A percentile compares a stretch with the other conserved stretches of the same genome.
Conservation (phyloP, 2,113 vertebrate genomes). For the Progne subis region DNA sequence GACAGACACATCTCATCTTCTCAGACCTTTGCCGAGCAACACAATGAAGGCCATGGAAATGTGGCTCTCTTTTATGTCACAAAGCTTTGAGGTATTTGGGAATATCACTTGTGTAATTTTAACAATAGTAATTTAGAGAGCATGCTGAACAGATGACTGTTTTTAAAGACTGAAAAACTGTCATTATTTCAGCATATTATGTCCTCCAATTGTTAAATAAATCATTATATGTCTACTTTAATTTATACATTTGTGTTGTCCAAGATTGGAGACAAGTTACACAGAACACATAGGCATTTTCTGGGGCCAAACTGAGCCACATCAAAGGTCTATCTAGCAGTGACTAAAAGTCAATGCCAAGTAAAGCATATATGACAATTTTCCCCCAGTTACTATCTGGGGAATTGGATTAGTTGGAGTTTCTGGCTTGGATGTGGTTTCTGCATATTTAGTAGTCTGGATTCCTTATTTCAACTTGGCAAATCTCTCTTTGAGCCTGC, state of each 20-base stretch:
- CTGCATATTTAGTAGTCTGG: background rate
- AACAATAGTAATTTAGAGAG: background rate
- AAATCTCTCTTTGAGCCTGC: background rate
- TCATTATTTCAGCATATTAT: background rate
- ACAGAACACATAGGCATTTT: background rate
- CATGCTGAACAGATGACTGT: background rate
- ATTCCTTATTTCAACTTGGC: background rate
- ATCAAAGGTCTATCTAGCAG: background rate
- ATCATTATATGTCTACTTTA: background rate
- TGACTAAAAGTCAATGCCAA: background rate
- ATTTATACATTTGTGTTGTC: background rate
- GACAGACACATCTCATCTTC: background rate
- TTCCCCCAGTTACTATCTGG: background rate
- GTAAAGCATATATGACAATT: background rate
- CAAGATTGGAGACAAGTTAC: background rate
- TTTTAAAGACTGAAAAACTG: background rate
- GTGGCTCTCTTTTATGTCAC: background rate
- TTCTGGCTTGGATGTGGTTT: background rate
- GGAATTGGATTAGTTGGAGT: background rate
- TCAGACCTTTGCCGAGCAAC: background rate
- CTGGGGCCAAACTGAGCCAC: background rate
- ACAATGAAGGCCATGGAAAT: background rate
- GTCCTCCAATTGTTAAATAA: background rate
- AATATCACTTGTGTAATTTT: background rate
- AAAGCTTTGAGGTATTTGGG: background rate